A percentile compares a stretch with the other conserved stretches of the same genome.
Conservation (phyloP, 2,888 invertebrate genomes). For the Acleris emargana region DNA sequence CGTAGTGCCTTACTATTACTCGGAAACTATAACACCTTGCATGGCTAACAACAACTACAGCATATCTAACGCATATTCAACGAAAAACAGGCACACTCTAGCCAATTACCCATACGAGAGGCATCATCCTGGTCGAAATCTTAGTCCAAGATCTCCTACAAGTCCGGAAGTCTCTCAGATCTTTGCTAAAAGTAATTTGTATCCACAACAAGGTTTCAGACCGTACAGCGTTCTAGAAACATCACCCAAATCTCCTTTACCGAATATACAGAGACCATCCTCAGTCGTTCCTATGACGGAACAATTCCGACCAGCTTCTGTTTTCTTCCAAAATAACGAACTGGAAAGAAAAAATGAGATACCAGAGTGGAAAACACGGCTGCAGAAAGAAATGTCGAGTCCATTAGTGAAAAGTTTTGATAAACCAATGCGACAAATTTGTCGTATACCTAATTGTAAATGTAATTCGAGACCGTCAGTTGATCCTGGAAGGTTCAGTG, state of each 20-base stretch:
- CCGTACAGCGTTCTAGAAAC: slow-evolving; percentile 77
- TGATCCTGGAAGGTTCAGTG: slow-evolving; percentile 61
- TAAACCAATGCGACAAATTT: slow-evolving; percentile 65
- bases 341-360: slow-evolving; percentile 60
- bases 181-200: slow-evolving; percentile 56
- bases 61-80: slow-evolving; percentile 53
- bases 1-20: slow-evolving; percentile 78
- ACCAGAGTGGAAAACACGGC: slow-evolving; percentile 71
- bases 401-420: slow-evolving; percentile 61
- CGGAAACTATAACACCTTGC: slow-evolving; percentile 74
- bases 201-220: slow-evolving; percentile 63
- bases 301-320: slow-evolving; percentile 74
- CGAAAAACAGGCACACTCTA: slow-evolving; percentile 67
- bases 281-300: slow-evolving; percentile 76
- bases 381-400: slow-evolving; percentile 68
- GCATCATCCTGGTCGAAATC: slow-evolving; percentile 60
- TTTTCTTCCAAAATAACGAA: slow-evolving; percentile 63
- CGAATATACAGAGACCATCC: slow-evolving; percentile 64
- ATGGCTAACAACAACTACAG: slow-evolving; percentile 73
- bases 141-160: slow-evolving; percentile 53
- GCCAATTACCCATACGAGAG: slow-evolving; percentile 67
- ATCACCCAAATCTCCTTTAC: slow-evolving; percentile 59
- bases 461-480: slow-evolving; percentile 60
- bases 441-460: slow-evolving; percentile 76
- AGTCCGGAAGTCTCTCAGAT: slow-evolving; percentile 62